These are phyloP conservation scores for Drosophila albomicans DNA, from an alignment of 1,140 invertebrate species.

Conservation along the genomic window DNA sequence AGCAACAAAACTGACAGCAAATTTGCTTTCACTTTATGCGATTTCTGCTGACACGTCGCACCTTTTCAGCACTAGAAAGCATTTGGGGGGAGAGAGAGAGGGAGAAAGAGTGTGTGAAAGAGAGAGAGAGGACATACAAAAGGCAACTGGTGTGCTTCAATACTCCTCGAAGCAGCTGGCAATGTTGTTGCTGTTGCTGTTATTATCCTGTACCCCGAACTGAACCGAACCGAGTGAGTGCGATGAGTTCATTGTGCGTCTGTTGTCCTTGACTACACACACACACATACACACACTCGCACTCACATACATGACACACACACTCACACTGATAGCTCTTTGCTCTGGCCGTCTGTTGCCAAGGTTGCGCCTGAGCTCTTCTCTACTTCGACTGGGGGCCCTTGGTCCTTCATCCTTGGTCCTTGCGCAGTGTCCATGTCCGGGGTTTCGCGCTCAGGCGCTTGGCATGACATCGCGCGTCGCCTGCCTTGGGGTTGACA, in stretches of 20 bases:
- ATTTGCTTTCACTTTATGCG: conserved; percentile 54
- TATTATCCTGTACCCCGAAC: conserved; percentile 26
- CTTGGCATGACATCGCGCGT: conserved; percentile 27
- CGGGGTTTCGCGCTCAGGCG: conserved; percentile 21
- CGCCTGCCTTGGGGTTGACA: conserved; percentile 45
- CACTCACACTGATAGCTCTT: conserved; percentile 21
- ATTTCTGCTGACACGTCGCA: conserved; percentile 58
- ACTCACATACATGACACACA: conserved; percentile 18
- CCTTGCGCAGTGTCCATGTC: conserved; percentile 6
- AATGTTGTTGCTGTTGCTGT: conserved; percentile 24
- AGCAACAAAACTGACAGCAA: conserved; percentile 33
- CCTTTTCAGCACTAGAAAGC: conserved; percentile 28
- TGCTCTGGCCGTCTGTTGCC: conserved; percentile 27
- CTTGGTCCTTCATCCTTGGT: not conserved
- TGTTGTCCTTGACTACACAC: conserved; percentile 49
- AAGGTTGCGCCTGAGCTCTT: conserved; percentile 31
- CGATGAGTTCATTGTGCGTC: conserved; percentile 54
- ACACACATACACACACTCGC: conserved; percentile 3
- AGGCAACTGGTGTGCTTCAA: conserved; percentile 29
- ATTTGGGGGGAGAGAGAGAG: not conserved
- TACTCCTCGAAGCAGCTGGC: conserved; percentile 10
- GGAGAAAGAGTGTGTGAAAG: not conserved
- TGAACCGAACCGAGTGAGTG: conserved; percentile 20
- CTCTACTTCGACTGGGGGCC: conserved; percentile 3
- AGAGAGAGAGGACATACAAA: conserved; percentile 20